Evolutionary conservation across 2,113 vertebrate species (phyloP), one percentile per base, ranked within the genome.

Genomic region (Hyla sarda): DNA sequence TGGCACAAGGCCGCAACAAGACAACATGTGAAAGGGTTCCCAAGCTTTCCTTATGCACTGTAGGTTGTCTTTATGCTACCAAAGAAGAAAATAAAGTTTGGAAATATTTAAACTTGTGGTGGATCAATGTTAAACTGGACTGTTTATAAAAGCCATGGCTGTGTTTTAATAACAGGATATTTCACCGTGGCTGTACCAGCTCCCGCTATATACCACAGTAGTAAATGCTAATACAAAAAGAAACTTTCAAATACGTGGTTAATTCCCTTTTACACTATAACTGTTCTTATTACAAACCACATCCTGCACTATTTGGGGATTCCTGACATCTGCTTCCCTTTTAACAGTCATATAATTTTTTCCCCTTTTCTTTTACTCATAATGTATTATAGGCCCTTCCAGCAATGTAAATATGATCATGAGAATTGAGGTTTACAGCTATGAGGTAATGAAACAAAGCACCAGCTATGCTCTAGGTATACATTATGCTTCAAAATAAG

Each of bases 91-190:
- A 41, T 8, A 41, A 41, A 41, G 41, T 8, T 41, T 8, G 41
- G 41, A 5, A 5, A 41, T 41, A 5, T 8, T 41, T 41, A 5
- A 5, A 41, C 41, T 8, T 41, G 41, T 41, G 8, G 41, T 41
- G 8, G 41, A 41, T 41, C 41, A 41, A 3, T 5, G 41, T 41
- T 41, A 41, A 41, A 41, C 3, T 41, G 41, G 8, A 41, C 8
- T 5, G 41, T 41, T 41, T 3, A 41, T 41, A 41, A 62, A 28
- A 28, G 10, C 11, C 12, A 62, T 10, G 9, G 21, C 21, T 13
- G 62, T 6, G 62, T 67, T 67, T 67, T 67, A 67, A 28, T 32
- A 67, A 32, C 16, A 67, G 62, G 28, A 67, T 67, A 67, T 67
- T 32, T 67, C 62, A 67, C 62, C 7, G 62, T 67, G 56, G 62